Base-by-base conservation (phyloP, 1,140 invertebrate genomes). In the Agrilus planipennis region DNA sequence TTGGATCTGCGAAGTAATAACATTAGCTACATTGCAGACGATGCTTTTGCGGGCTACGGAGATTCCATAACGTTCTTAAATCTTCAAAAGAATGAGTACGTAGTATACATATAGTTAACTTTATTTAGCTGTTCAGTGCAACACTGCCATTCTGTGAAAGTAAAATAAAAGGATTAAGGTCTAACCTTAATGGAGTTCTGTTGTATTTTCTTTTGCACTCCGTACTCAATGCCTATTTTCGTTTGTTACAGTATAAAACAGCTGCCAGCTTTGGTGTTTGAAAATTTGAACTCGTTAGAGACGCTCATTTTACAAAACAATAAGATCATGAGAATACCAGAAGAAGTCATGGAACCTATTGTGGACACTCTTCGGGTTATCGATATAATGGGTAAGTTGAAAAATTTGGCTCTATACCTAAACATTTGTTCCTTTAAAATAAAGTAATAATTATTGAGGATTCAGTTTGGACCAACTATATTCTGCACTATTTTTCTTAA, bases 41-140 rank as follows among this genome's bases (percentile, higher is more conserved):
- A 91, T 52, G 82, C 85, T 2, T 92, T 93, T 59, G 74, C 78
- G n/a, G 80, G 83, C 15, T 92, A 82, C 52, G 88, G 88, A n/a
- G 83, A 87, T 58, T 87, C 85, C 1, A 84, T 93, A 30, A 89
- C 88, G 3, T 91, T 89, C 62, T 72, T 93, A 4, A 88, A 89
- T 57, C 63, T 93, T 21, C 87, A 91, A 53, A 89, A 90, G 62
- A 92, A 93, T 63, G 79, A 83, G 88, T 91, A 70, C 79, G 66
- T 64, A 35, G 34, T 11, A n/a, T 12, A 9, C 3, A 25, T 25
- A 25, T 7, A 25, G 6, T 6, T 25, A 7, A 25, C n/a, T 7
- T 7, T 7, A 25, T 25, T 25, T 6, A 7, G 23, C n/a, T 25
- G 6, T 25, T 25, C 7, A 7, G 23, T n/a, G 23, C 23, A 25